Evolutionary conservation across 2,888 invertebrate genomes (phyloP), one percentile per base, ranked within the genome.

Genomic region (Eulithis prunata): DNA sequence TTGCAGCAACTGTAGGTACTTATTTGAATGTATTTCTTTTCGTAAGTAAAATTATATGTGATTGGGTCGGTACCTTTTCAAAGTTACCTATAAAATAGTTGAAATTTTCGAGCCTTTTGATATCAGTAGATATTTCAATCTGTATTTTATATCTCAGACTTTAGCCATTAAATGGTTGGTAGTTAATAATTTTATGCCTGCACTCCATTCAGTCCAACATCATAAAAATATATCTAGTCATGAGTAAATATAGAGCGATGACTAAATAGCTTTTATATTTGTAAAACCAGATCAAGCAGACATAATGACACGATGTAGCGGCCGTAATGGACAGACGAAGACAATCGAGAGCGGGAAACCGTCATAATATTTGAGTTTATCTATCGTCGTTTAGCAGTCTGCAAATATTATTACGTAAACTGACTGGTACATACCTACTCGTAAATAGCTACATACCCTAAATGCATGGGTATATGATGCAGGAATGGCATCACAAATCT

Each of bases 201-300:
- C 70, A 68, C 70, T 78, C 75, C 63, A 68, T 73, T 66, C 61
- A 69, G 71, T 70, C 64, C 63, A 71, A 74, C 74, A 78, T 81
- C 78, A 77, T 80, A 82, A 84, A 84, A 81, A 79, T 76, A 65
- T 75, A 76, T 21, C 21, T 21, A 76, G 75, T 76, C 79, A 75
- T 66, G 57, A 66, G 71, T 80, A 82, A 81, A 82, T 79, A 79
- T 82, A 82, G 77, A 75, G 70, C 65, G 70, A 75, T 77, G 74
- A 75, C 72, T 66, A 71, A 73, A 76, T 75, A 66, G 66, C 69
- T 66, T 68, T 71, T 70, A 71, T 73, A 75, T 76, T 75, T 73
- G 72, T 75, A 71, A 68, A 69, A 72, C 69, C 66, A 72, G 66
- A 69, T 68, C 13, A 53, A 60, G 43, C 61, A 49, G 64, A 61